A percentile compares a stretch with the other conserved stretches of the same genome.
These are phyloP conservation scores for Neodon shergylaensis DNA, from an alignment of 2,113 vertebrate species.

Conservation along the genomic window DNA sequence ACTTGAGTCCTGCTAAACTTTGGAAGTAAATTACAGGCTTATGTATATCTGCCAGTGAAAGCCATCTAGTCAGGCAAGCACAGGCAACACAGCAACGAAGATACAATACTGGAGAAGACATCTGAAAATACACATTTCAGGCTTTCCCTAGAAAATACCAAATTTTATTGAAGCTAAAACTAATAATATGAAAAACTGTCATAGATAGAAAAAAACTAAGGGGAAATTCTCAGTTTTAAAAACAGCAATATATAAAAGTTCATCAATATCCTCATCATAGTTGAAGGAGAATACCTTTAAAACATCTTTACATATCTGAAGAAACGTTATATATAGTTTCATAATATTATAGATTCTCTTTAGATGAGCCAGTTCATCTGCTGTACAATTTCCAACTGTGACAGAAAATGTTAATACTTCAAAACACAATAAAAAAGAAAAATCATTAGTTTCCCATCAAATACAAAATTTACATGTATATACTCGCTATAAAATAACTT, in stretches of 20 bases:
- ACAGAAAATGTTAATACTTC: not conserved
- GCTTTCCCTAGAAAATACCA: not conserved
- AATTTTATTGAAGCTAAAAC: conserved; percentile 1
- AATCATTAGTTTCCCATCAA: not conserved
- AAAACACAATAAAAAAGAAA: conserved; percentile 7
- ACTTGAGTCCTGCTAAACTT: conserved; percentile 25
- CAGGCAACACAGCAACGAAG: not conserved
- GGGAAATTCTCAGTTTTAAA: not conserved
- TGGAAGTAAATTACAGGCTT: not conserved
- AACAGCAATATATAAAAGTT: not conserved
- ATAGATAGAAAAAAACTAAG: not conserved
- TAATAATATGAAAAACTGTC: not conserved
- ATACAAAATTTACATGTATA: conserved; percentile 40
- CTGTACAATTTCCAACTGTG: not conserved
- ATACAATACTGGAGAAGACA: conserved; percentile 11
- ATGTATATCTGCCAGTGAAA: not conserved
- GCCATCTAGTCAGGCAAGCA: conserved; percentile 22
- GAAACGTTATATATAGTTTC: not conserved
- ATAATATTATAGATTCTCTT: not conserved
- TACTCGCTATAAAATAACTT: not conserved
- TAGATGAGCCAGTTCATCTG: not conserved
- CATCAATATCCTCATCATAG: conserved; percentile 1
- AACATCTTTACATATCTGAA: conserved; percentile 33
- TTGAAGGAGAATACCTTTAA: not conserved
- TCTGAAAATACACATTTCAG: not conserved